Base-by-base conservation (phyloP, 2,797 vertebrate genomes). In the Botia almorhae region DNA sequence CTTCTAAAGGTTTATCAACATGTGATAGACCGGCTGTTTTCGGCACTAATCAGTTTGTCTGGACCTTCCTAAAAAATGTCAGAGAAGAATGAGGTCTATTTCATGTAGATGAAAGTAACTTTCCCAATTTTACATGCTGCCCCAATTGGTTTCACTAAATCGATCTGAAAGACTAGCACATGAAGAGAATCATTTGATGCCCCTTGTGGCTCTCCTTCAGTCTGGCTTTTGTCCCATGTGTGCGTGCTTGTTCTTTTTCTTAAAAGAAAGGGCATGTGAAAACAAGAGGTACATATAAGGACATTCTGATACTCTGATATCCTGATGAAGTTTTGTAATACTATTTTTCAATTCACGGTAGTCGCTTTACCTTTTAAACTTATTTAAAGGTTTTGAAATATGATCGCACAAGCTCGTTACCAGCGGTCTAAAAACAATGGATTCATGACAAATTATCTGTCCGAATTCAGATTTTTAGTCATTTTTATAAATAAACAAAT, bases 71-170 rank as follows among this genome's bases (percentile, higher is more conserved):
- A 78, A 83, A 87, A 89, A 91, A 90, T 89, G 83, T 87, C 84
- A 88, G 85, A 87, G 88, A 84, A 90, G 86, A 92, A 92, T 91
- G 89, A 88, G 83, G 81, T 81, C 87, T 89, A 90, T 91, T 90
- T 90, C 88, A 90, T 86, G 55, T 48, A 89, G 86, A 91, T 92
- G 84, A 92, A 91, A 92, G 90, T 88, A 86, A 87, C 86, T 81
- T 81, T 74, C 74, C 50, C 75, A 65, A 90, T 90, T 91, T 87
- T 89, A 82, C 90, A 89, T 75, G 87, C 89, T 86, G 82, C 81
- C 79, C 84, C 83, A 19, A 93, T 92, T 93, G 86, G 92, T 92
- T 88, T 92, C 93, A 91, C 89, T 92, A 93, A 92, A 93, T 92
- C 84, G 76, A 90, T 91, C 87, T 88, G 87, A 72, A 83, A 85